These are phyloP conservation scores for Aricia agestis DNA, from an alignment of 1,140 invertebrate species.

Conservation along the genomic window DNA sequence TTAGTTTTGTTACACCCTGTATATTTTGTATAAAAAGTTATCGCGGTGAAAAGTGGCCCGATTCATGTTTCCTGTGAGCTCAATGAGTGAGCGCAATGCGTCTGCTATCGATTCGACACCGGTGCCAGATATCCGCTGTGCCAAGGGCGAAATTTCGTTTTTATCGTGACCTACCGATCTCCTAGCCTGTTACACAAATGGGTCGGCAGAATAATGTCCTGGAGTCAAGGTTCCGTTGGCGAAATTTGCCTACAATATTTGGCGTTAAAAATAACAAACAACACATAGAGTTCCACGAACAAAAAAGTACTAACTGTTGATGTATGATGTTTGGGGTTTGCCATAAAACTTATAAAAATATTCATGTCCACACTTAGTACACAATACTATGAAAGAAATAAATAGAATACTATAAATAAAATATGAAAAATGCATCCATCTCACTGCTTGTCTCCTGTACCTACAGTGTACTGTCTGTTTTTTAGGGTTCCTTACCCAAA, in stretches of 20 bases:
- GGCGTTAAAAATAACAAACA: not conserved
- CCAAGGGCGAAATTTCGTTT: constrained; percentile 38
- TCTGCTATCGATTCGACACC: constrained; percentile 38
- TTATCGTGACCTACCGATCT: constrained; percentile 17
- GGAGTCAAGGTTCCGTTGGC: not conserved
- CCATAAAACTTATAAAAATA: no score
- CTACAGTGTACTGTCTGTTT: no score
- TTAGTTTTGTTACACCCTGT: no score
- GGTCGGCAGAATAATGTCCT: not conserved
- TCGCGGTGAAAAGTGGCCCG: no score
- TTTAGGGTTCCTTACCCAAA: no score
- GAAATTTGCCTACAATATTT: not conserved
- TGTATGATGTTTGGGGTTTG: not conserved
- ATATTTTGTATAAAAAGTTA: no score
- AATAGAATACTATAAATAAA: no score
- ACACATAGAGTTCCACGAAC: not conserved
- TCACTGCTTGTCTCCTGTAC: no score
- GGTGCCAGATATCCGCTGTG: constrained; percentile 35
- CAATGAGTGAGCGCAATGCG: constrained; percentile 39
- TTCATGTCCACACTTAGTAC: no score
- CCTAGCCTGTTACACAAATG: not conserved
- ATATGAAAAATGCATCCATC: no score
- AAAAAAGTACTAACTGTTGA: not conserved
- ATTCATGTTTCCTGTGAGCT: constrained; percentile 26
- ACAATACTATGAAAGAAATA: no score